Evolutionary conservation across 2,888 invertebrate genomes (phyloP).

Genomic region (Lamellibrachia satsuma): DNA sequence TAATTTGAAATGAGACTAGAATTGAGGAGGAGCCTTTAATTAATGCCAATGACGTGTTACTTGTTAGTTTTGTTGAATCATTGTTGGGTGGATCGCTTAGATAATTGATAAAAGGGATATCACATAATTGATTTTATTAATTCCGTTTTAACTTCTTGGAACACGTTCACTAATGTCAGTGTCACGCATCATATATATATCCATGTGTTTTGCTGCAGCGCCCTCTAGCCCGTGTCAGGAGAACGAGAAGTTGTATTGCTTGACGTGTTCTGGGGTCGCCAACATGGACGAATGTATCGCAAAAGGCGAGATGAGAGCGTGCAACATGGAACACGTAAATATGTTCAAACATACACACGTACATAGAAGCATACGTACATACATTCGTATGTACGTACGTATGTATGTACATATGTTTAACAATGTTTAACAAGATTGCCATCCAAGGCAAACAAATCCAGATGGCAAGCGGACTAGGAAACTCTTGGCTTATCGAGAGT

Average conservation of each 20-base stretch:
- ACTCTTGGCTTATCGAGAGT: too few species aligned
- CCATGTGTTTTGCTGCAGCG: not conserved
- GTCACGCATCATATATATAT: not conserved
- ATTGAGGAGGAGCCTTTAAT: too few species aligned
- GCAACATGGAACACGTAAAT: not conserved
- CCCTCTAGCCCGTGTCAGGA: not conserved
- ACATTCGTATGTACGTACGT: not conserved
- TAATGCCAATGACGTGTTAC: too few species aligned
- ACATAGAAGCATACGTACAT: not conserved
- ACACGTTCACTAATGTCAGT: not conserved
- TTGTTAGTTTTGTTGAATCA: too few species aligned
- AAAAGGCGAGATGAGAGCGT: slow-evolving; percentile 8
- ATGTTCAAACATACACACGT: not conserved
- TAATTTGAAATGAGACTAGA: too few species aligned
- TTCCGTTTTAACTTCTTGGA: not conserved
- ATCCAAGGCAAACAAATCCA: too few species aligned
- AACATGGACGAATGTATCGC: not conserved
- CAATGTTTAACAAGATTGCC: too few species aligned
- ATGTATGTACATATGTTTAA: not conserved
- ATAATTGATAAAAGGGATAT: not conserved
- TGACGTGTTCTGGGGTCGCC: slow-evolving; percentile 22
- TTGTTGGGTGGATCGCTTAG: not conserved
- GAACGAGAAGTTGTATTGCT: slow-evolving; percentile 17
- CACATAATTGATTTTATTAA: not conserved
- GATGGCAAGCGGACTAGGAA: too few species aligned